A percentile compares a stretch with the other conserved stretches of the same genome.
phyloP scores from a whole-genome alignment of 2,888 invertebrate species.

The Cryptocheilus praepositus region DNA sequence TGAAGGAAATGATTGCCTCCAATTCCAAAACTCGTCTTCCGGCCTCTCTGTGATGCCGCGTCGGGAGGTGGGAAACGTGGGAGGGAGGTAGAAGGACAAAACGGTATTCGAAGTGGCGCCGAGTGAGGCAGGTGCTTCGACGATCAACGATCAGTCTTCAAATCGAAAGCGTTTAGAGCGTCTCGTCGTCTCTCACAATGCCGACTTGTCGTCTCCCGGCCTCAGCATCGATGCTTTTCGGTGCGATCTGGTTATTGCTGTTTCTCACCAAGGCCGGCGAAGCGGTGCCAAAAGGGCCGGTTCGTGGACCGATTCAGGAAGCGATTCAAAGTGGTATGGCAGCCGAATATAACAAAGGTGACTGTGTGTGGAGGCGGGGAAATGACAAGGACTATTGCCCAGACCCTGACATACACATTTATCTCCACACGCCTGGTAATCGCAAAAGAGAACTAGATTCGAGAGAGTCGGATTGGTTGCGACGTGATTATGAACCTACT shows the following conservation, averaged over 20 bases:
- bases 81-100: slow-evolving; percentile 35
- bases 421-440: slow-evolving; percentile 80
- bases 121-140: slow-evolving; percentile 3
- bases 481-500: slow-evolving; percentile 82
- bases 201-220: not conserved
- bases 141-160: slow-evolving; percentile 34
- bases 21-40: not conserved
- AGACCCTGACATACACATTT: slow-evolving; percentile 81
- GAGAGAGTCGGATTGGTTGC: slow-evolving; percentile 82
- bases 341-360: slow-evolving; percentile 79
- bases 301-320: slow-evolving; percentile 69
- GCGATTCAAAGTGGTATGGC: slow-evolving; percentile 74
- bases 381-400: slow-evolving; percentile 83
- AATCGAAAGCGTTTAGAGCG: slow-evolving; percentile 15
- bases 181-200: slow-evolving; percentile 8
- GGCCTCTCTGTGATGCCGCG: not conserved
- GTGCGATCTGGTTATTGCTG: not conserved
- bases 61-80: slow-evolving; percentile 6
- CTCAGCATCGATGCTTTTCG: not conserved
- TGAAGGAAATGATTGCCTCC: no score
- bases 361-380: slow-evolving; percentile 83
- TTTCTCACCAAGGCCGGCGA: not conserved
- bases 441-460: slow-evolving; percentile 67
- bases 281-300: not conserved
- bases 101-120: slow-evolving; percentile 24